A percentile compares a stretch with the other conserved stretches of the same genome.
phyloP scores from a whole-genome alignment of 2,113 vertebrate genomes.

The Anolis sagrei region DNA sequence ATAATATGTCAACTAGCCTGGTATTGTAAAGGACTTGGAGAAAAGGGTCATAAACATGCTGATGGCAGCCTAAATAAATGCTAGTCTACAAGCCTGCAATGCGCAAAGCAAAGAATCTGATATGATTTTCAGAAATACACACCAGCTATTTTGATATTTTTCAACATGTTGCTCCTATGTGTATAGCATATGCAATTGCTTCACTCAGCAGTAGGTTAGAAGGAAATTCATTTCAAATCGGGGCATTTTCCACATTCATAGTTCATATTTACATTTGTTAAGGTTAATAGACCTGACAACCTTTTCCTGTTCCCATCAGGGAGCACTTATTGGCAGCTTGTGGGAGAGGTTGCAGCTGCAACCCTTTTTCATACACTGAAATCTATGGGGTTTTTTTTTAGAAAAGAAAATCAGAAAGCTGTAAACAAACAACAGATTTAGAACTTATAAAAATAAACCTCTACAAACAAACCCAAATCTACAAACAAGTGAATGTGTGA shows the following conservation, averaged over 20 bases:
- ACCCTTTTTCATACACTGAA: constrained; percentile 44
- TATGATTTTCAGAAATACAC: not conserved
- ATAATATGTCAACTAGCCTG: not conserved
- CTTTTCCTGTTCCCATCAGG: constrained; percentile 72
- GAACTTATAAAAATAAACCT: not conserved
- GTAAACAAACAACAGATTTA: not conserved
- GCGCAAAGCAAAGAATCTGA: not conserved
- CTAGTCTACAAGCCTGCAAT: not conserved
- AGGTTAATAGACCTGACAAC: constrained; percentile 75
- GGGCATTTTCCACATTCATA: constrained; percentile 59
- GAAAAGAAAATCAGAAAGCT: not conserved
- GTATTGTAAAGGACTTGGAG: not conserved
- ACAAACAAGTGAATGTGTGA: not conserved
- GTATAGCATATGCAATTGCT: constrained; percentile 44
- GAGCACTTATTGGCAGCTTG: constrained; percentile 50
- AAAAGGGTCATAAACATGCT: not conserved
- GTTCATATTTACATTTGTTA: constrained; percentile 72
- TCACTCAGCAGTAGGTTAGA: constrained; percentile 62
- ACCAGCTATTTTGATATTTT: not conserved
- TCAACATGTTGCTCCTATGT: constrained; percentile 25
- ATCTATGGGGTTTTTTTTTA: constrained; percentile 4
- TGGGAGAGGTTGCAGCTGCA: constrained; percentile 43
- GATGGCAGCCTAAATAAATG: not conserved
- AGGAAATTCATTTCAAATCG: constrained; percentile 63
- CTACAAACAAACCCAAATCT: too few species aligned